Percentiles rank a stretch among this genome's conserved stretches.
Conservation (phyloP, 1,140 invertebrate genomes). For the Lasaia peninsularis region DNA sequence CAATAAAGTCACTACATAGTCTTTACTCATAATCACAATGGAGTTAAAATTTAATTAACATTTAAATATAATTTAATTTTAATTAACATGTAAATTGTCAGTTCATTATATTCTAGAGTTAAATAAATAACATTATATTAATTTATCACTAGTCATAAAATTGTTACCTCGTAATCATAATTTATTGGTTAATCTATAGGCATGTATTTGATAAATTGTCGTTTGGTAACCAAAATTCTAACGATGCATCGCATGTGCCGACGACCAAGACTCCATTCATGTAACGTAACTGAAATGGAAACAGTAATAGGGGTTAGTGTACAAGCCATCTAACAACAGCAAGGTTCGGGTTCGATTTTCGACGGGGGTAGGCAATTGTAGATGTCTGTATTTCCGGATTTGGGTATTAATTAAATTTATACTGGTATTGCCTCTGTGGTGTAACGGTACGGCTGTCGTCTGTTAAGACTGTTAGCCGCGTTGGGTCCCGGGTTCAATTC, state of each 20-base stretch:
- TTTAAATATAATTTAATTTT: neutral
- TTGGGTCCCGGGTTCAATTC: too few relatives aligned
- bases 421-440: too few relatives aligned
- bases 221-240: slow-evolving; percentile 61
- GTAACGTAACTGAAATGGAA: slow-evolving; percentile 55
- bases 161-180: neutral
- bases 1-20: too few relatives aligned
- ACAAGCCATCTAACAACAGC: too few relatives aligned
- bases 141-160: neutral
- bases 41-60: neutral
- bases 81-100: neutral
- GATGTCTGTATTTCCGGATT: too few relatives aligned
- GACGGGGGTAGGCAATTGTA: too few relatives aligned
- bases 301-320: too few relatives aligned
- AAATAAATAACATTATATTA: neutral
- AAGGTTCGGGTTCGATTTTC: too few relatives aligned
- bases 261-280: slow-evolving; percentile 53
- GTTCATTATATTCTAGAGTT: neutral
- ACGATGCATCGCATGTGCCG: slow-evolving; percentile 58
- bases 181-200: neutral
- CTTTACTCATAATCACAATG: neutral
- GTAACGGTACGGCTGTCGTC: too few relatives aligned
- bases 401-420: too few relatives aligned
- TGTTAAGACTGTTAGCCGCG: too few relatives aligned
- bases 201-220: slow-evolving; percentile 24